A percentile compares a stretch with the other conserved stretches of the same genome.
Evolutionary conservation across 2,113 vertebrate genomes (phyloP).

Genomic region (Chroicocephalus ridibundus): DNA sequence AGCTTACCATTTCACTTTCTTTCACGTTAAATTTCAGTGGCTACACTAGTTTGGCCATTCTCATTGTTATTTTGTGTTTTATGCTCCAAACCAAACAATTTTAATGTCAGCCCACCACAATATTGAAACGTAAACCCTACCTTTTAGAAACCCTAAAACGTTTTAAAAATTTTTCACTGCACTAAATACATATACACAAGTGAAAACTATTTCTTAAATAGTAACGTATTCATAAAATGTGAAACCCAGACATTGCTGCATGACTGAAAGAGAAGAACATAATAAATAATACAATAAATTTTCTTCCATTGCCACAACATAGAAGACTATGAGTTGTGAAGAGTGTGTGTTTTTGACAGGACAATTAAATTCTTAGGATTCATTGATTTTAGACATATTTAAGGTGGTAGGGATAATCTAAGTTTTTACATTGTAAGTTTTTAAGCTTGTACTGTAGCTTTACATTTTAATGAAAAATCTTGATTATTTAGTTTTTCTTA

Average conservation of each 20-base stretch:
- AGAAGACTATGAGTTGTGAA: background rate
- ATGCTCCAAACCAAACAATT: background rate
- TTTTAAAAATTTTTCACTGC: background rate
- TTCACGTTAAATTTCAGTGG: background rate
- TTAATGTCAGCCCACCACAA: background rate
- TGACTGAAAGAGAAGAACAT: background rate
- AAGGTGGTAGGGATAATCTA: background rate
- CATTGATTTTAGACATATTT: background rate
- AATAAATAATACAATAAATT: background rate
- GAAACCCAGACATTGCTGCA: background rate
- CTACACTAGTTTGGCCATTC: background rate
- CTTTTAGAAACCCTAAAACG: background rate
- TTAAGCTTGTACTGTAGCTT: background rate
- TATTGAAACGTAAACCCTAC: rapidly evolving
- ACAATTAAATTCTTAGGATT: background rate
- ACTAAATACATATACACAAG: background rate
- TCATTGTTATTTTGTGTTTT: background rate
- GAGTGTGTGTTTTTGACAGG: background rate
- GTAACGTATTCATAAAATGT: background rate
- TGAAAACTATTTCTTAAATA: background rate
- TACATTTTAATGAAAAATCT: background rate
- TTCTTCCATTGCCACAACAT: background rate
- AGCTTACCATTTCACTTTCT: background rate
- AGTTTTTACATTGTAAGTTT: background rate
- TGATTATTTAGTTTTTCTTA: background rate